Evolutionary conservation across 2,888 invertebrate species (phyloP), one percentile per base, ranked within the genome.

Genomic region (Acleris emargana): DNA sequence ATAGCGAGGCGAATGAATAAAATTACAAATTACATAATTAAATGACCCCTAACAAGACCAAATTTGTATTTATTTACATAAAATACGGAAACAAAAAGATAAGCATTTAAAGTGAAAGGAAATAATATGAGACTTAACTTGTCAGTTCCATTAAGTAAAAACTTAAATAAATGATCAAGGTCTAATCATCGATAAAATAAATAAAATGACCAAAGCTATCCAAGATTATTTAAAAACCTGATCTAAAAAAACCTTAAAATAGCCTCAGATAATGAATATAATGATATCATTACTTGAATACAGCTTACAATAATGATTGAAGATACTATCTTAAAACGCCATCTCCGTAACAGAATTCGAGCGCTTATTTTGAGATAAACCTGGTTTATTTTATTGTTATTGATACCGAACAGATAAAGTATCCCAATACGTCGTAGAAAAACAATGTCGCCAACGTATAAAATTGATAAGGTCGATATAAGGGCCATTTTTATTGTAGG

Each of bases 61-160:
- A 77, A 76, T 79, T 80, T 75, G 74, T 75, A 72, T 78, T 67
- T 71, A 76, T 80, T 78, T 73, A 68, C 77, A 78, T 78, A 73
- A 72, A 67, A 71, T 69, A 71, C 69, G 74, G 71, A 73, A 73
- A 75, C 71, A 69, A 71, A 70, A 64, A 69, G 70, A 64, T 64
- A 64, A 55, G 50, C 28, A 11, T 20, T 20, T 50, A 13, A 17
- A n/a, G 20, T 54, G 22, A 47, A 18, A 50, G n/a, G 16, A 17
- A 45, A 45, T 45, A 45, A 17, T 45, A 45, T 45, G 2, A 45
- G 16, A 45, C 45, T 45, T n/a, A 45, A 45, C 45, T 38, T 38
- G 38, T 38, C 13, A 38, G 11, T 13, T 38, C 38, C 13, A 38
- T 38, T 13, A 38, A 11, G 38, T 38, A 38, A 9, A 38, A 38